Base-by-base conservation (phyloP, 2,113 vertebrate species). In the Pogona vitticeps region DNA sequence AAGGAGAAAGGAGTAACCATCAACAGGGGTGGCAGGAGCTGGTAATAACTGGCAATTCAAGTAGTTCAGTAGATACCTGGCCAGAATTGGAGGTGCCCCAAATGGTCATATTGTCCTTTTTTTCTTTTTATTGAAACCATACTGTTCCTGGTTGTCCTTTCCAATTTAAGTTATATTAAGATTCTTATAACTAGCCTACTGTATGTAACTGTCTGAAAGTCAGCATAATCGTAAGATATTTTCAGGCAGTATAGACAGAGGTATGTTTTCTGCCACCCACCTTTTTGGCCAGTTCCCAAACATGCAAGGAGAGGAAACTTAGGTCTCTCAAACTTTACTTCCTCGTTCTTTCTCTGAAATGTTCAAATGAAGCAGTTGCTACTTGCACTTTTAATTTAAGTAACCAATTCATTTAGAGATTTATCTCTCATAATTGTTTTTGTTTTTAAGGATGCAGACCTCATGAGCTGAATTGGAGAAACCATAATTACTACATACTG, bases 401-500 rank as follows among this genome's bases (percentile, higher is more conserved):
- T n/a, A 78, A 52, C 46, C 5, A 10, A 59, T 78, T 59, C 10
- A 72, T 36, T 38, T 72, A 70, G 28, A 68, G 40, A 70, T 68
- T 33, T 46, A 80, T 67, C 36, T 80, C 46, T 77, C 13, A 36
- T 33, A 20, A 31, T 77, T 38, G 17, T 36, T 40, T 1, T 65
- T 36, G 70, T 72, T 83, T 76, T 59, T 5, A 84, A 76, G 63
- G 72, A 46, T 33, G 21, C 20, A 84, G 73, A 67, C 40, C 72
- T 76, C 31, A 23, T 52, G 59, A 73, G 26, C 73, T 65, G 76
- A 76, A 84, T 76, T 40, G 76, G 61, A 76, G 33, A 76, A 76
- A 85, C 73, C 46, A 65, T 46, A 81, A 81, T 68, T 40, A 81
- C 38, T 81, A 68, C 80, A 68, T 38, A 56, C 36, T 71, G 12